Evolutionary conservation across 1,140 invertebrate genomes (phyloP), one percentile per base, ranked within the genome.

Genomic region (Eupeodes corollae): DNA sequence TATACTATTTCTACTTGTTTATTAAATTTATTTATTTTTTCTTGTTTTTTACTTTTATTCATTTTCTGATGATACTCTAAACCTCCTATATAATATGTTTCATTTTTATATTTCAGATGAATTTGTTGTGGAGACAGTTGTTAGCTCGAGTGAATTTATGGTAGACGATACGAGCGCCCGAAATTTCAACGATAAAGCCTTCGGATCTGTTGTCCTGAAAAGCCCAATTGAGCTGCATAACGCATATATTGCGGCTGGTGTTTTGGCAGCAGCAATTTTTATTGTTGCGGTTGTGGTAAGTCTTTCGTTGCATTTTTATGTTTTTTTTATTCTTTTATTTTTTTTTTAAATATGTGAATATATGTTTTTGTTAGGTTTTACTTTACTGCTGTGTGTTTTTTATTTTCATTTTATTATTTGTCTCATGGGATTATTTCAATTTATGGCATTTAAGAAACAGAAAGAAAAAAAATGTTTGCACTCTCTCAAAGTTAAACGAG

Each of bases 241-340:
- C 66, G 75, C 83, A 45, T 83, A 83, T 65, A 81, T 83, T 53
- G 81, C 80, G 13, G 79, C 78, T 18, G 80, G 79, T n/a, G 83
- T 80, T 1, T 70, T 84, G 34, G 78, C 78, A 18, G 75, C 78
- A 35, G 80, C 80, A 18, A 75, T 83, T 39, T 72, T 80, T 46
- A 79, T 84, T 51, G 80, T 83, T 42, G 75, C 78, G 14, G 67
- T 82, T 42, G 79, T 82, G 60, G 81, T 84, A 58, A 79, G 73
- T 72, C 13, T 45, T 6, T 30, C 16, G 21, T 21, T 35, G 16
- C 6, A 2, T 13, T 19, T 21, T 9, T 45, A 11, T 42, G 11
- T 15, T 3, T 11, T 42, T 19, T 42, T 42, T 21, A 19, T 21
- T 15, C 21, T 42, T 5, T 26, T 26, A 5, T 26, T 8, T 26